Conservation (phyloP, 2,888 invertebrate species). For the Dastarcus helophoroides region DNA sequence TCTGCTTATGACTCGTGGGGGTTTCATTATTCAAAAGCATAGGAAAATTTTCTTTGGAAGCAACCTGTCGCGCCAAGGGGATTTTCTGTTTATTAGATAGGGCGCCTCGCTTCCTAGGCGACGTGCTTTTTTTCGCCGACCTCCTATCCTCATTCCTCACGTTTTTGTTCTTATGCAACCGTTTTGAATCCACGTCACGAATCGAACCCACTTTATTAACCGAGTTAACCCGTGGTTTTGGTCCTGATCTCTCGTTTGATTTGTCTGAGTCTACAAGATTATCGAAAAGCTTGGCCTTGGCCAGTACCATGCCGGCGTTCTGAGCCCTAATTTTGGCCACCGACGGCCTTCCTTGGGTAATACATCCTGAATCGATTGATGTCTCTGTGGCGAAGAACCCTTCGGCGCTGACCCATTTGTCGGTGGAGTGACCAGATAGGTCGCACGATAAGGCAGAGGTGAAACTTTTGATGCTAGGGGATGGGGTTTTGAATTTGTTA, state of each 20-base stretch:
- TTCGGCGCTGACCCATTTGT: slow-evolving; percentile 36
- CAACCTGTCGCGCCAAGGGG: slow-evolving; percentile 20
- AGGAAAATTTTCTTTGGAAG: too few species aligned
- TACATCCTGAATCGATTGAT: slow-evolving; percentile 41
- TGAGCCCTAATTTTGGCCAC: slow-evolving; percentile 59
- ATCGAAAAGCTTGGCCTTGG: slow-evolving; percentile 67
- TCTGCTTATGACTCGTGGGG: slow-evolving; percentile 13
- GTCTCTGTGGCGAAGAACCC: slow-evolving; percentile 36
- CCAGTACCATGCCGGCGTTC: slow-evolving; percentile 71
- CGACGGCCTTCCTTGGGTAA: slow-evolving; percentile 54
- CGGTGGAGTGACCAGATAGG: slow-evolving; percentile 18
- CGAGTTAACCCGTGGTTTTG: slow-evolving; percentile 10
- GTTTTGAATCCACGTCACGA: slow-evolving; percentile 16
- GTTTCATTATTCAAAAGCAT: slow-evolving; percentile 15
- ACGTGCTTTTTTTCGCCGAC: slow-evolving; percentile 22
- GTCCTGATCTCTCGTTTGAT: slow-evolving; percentile 10
- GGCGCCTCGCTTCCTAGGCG: slow-evolving; percentile 22
- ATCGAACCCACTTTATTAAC: slow-evolving; percentile 19
- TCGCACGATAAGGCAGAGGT: slow-evolving; percentile 11
- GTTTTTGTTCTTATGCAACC: slow-evolving; percentile 19
- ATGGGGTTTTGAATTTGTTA: too few species aligned
- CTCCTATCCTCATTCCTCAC: slow-evolving; percentile 24
- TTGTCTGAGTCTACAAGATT: slow-evolving; percentile 28
- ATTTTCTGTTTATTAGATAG: slow-evolving; percentile 19
- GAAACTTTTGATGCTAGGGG: slow-evolving; percentile 3